A percentile compares a stretch with the other conserved stretches of the same genome.
Evolutionary conservation across 2,113 vertebrate species (phyloP).

Genomic region (Dasyurus viverrinus): DNA sequence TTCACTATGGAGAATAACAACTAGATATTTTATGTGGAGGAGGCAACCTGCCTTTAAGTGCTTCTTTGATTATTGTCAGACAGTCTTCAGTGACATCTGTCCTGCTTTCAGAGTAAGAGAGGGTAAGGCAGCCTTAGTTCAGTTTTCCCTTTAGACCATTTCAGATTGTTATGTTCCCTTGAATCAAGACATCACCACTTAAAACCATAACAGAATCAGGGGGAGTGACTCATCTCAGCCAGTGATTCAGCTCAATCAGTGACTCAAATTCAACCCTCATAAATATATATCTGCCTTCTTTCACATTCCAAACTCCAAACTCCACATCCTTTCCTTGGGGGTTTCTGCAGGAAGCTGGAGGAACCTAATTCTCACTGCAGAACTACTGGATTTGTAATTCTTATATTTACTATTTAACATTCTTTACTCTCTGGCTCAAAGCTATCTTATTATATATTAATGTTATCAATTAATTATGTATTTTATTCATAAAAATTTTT

Average conservation of each 20-base stretch:
- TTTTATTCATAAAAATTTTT: neutral
- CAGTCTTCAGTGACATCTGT: slow-evolving; percentile 2
- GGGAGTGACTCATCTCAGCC: neutral
- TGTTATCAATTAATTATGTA: no score
- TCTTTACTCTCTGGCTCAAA: neutral
- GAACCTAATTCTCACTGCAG: neutral
- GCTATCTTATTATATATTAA: neutral
- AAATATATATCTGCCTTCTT: fast-evolving
- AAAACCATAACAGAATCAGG: neutral
- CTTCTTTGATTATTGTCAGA: neutral
- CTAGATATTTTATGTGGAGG: slow-evolving; percentile 27
- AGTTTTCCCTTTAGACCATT: neutral
- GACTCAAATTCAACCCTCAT: neutral
- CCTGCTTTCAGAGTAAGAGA: neutral
- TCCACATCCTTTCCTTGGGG: neutral
- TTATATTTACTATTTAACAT: neutral
- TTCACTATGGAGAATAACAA: slow-evolving; percentile 6
- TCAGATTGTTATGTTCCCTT: neutral
- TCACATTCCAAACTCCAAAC: no score
- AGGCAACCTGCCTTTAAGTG: neutral
- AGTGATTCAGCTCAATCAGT: neutral
- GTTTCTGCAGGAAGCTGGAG: neutral
- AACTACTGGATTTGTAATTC: neutral
- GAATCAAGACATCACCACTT: neutral
- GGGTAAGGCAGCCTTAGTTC: neutral